A percentile compares a stretch with the other conserved stretches of the same genome.
phyloP scores from a whole-genome alignment of 2,797 vertebrate genomes.

The Sebastes ruberrimus region DNA sequence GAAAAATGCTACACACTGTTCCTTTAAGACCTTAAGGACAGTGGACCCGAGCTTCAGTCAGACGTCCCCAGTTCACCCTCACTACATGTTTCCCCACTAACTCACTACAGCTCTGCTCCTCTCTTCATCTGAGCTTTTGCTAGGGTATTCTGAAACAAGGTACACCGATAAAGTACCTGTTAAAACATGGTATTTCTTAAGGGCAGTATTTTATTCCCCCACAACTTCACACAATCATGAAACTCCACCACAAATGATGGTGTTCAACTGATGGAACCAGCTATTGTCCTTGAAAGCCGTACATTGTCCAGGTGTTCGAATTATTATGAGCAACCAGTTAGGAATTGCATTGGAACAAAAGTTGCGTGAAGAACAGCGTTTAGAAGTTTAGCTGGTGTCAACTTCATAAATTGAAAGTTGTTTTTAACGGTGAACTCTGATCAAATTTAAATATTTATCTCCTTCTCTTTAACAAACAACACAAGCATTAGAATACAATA shows the following conservation, averaged over 20 bases:
- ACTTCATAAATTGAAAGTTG: background rate
- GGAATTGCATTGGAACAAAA: background rate
- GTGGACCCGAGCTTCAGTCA: background rate
- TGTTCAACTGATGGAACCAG: background rate
- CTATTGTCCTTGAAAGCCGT: background rate
- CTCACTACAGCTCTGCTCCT: background rate
- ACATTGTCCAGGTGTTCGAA: background rate
- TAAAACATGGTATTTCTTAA: background rate
- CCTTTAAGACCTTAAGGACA: no score
- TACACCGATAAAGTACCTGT: background rate
- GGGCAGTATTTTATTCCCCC: background rate
- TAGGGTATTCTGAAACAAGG: background rate
- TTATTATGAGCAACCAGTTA: background rate
- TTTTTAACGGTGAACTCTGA: background rate
- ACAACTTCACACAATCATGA: background rate
- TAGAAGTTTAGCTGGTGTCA: background rate
- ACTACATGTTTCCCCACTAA: background rate
- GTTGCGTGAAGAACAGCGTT: background rate
- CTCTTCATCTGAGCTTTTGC: background rate
- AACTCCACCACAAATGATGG: background rate
- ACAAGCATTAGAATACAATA: background rate
- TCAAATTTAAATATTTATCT: background rate
- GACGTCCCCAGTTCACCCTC: background rate
- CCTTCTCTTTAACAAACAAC: background rate
- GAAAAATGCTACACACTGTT: no score